Evolutionary conservation across 2,797 vertebrate species (phyloP), one percentile per base, ranked within the genome.

Genomic region (Molossus alvarezi): DNA sequence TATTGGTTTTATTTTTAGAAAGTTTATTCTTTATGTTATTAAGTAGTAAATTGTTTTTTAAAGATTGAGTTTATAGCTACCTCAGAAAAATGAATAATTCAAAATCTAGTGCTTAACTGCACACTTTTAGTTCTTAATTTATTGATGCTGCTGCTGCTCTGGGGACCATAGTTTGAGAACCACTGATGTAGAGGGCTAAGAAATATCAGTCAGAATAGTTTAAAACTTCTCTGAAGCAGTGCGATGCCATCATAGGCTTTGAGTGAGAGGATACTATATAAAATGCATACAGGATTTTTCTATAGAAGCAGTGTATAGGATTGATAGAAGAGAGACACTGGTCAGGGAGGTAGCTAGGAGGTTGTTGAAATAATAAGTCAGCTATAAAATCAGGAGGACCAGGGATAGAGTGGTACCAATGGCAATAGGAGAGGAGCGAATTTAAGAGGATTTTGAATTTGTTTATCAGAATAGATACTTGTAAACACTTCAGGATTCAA

Each of bases 1-100:
- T 89, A 25, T 53, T 90, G 27, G 33, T 89, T 95, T 77, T 94
- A 37, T 79, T 94, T 87, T 96, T 91, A 94, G 81, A 92, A 82
- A 84, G 41, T 86, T 94, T 10, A 57, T 77, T 29, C 51, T 87
- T 1, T 82, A 64, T 79, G 69, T 94, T 84, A 83, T 77, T 91
- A 87, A 91, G 27, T 9, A 77, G 58, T 91, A 45, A 77, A 65
- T 86, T 91, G 5, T 85, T 77, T 94, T 91, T 83, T 6, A 12
- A 88, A 82, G 64, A 71, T 85, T 37, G 80, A 67, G 41, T 80
- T 79, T 90, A 29, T 48, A 73, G n/a, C 23, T 11, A 58, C n/a
- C 9, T 89, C 58, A 95, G 58, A 81, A 93, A 95, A 90, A 60
- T 37, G 58, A 67, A 33, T 84, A 62, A 91, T 33, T 6, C 23